phyloP scores from a whole-genome alignment of 1,140 invertebrate species.

The Oryctes rhinoceros region DNA sequence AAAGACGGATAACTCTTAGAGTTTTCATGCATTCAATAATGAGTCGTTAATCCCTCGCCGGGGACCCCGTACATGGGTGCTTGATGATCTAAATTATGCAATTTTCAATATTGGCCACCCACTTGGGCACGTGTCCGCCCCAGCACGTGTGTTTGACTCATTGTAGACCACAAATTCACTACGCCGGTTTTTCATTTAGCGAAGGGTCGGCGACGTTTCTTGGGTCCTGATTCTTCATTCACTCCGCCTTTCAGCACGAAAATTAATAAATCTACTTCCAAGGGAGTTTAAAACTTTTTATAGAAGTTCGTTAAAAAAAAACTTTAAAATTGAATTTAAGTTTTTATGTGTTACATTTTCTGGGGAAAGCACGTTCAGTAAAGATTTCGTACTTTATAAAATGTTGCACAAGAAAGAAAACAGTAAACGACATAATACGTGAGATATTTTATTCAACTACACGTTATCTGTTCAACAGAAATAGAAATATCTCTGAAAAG shows the following conservation, averaged over 20 bases:
- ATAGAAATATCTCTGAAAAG: too few species aligned
- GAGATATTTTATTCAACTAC: too few species aligned
- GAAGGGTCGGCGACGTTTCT: constrained; percentile 22
- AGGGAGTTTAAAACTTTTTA: constrained; percentile 15
- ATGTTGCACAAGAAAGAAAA: too few species aligned
- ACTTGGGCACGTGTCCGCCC: constrained; percentile 61
- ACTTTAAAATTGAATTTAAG: constrained; percentile 20
- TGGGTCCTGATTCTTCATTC: constrained; percentile 27
- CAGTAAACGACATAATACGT: too few species aligned
- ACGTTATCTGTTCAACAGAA: too few species aligned
- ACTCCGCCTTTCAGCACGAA: not conserved
- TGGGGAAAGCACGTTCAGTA: too few species aligned
- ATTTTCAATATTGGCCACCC: constrained; percentile 64
- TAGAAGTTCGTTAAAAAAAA: constrained; percentile 23
- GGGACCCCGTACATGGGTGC: constrained; percentile 52
- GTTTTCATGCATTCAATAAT: constrained; percentile 48
- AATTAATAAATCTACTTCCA: constrained; percentile 23
- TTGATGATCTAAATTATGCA: constrained; percentile 63
- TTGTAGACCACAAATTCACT: constrained; percentile 61
- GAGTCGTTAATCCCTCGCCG: constrained; percentile 57
- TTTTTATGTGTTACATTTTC: not conserved
- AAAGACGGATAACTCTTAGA: not conserved
- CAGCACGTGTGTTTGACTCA: constrained; percentile 63
- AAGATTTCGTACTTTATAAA: too few species aligned
- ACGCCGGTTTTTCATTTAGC: constrained; percentile 32